Evolutionary conservation across 2,797 vertebrate genomes (phyloP).

Genomic region (Sebastiscus albofasciatus): DNA sequence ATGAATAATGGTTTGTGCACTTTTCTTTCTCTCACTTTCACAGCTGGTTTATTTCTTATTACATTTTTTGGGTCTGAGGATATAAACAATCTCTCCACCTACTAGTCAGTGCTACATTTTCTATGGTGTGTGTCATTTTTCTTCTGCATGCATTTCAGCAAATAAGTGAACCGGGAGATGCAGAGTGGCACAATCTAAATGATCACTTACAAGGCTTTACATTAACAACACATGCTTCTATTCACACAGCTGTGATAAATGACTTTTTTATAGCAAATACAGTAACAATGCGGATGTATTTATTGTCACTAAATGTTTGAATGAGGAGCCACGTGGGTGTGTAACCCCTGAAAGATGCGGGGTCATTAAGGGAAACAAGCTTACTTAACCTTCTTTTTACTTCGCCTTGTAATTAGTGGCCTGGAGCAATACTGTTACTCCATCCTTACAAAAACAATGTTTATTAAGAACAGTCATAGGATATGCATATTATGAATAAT

Average conservation of each 20-base stretch:
- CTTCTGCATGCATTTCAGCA: slow-evolving; percentile 13
- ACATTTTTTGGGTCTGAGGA: not conserved
- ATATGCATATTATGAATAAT: slow-evolving; percentile 87
- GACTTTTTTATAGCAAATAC: slow-evolving; percentile 13
- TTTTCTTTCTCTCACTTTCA: not conserved
- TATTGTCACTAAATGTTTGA: slow-evolving; percentile 54
- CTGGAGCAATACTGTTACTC: slow-evolving; percentile 83
- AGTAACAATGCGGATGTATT: slow-evolving; percentile 36
- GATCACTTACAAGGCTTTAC: slow-evolving; percentile 49
- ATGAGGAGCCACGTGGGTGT: slow-evolving; percentile 62
- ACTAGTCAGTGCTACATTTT: slow-evolving; percentile 17
- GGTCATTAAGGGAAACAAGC: slow-evolving; percentile 82
- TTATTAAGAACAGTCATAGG: slow-evolving; percentile 83
- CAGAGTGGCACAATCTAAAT: slow-evolving; percentile 62
- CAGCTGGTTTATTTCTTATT: slow-evolving; percentile 41
- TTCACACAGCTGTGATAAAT: slow-evolving; percentile 51
- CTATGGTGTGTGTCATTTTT: slow-evolving; percentile 26
- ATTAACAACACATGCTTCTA: slow-evolving; percentile 36
- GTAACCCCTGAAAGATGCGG: slow-evolving; percentile 73
- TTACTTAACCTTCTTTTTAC: slow-evolving; percentile 82
- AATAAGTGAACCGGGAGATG: slow-evolving; percentile 42
- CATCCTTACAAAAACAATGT: slow-evolving; percentile 88
- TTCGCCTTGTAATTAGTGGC: slow-evolving; percentile 83
- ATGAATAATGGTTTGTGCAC: not conserved
- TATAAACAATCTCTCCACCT: slow-evolving; percentile 26